Percentiles rank a stretch among this genome's conserved stretches.
phyloP scores from a whole-genome alignment of 2,888 invertebrate genomes.

The Lithophane ornitopus region DNA sequence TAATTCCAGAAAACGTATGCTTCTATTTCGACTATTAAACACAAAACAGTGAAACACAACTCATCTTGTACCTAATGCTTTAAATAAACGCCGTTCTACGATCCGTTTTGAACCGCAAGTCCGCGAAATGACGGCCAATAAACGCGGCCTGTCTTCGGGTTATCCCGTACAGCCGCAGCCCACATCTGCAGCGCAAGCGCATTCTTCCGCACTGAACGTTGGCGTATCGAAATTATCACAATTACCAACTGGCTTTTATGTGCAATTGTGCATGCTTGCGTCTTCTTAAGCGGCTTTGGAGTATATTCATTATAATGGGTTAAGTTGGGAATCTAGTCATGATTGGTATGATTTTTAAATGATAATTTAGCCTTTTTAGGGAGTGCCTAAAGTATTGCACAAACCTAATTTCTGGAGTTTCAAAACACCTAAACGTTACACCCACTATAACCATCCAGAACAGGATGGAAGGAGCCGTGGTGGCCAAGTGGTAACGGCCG shows the following conservation, averaged over 20 bases:
- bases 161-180: conserved; percentile 35
- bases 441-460: too few species aligned
- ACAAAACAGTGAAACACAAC: not conserved
- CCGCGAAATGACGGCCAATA: conserved; percentile 77
- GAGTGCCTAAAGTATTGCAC: too few species aligned
- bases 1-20: not conserved
- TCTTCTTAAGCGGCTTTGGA: not conserved
- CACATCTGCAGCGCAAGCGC: conserved; percentile 48
- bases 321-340: not conserved
- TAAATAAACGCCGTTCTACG: conserved; percentile 41
- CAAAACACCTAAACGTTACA: too few species aligned
- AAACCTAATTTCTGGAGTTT: too few species aligned
- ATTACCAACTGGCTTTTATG: conserved; percentile 41
- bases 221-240: conserved; percentile 56
- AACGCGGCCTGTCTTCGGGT: conserved; percentile 62
- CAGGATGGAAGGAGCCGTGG: too few species aligned
- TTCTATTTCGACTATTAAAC: not conserved
- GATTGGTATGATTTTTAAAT: too few species aligned
- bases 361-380: too few species aligned
- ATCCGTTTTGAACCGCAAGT: conserved; percentile 46
- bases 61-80: conserved; percentile 26
- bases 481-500: too few species aligned
- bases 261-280: conserved; percentile 14
- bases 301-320: not conserved
- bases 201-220: conserved; percentile 35